A percentile compares a stretch with the other conserved stretches of the same genome.
phyloP scores from a whole-genome alignment of 2,113 vertebrate genomes.

The Lepisosteus oculatus region DNA sequence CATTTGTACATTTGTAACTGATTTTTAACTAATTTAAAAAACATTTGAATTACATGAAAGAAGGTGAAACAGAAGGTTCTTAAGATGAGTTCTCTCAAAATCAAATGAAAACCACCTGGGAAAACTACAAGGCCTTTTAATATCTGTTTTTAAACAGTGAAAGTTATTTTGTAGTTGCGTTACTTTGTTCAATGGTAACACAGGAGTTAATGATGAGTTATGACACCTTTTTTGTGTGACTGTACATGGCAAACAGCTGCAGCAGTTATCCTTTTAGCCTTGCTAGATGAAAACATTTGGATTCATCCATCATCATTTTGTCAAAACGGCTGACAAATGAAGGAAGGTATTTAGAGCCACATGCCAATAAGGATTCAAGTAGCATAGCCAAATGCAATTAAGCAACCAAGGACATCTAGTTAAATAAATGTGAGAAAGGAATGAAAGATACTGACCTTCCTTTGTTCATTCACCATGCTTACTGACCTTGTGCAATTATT shows the following conservation, averaged over 20 bases:
- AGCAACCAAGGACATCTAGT: background rate
- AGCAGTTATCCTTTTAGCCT: background rate
- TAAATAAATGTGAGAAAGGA: constrained; percentile 14
- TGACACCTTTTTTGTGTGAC: too few species aligned
- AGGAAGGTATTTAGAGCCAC: background rate
- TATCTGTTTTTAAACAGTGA: background rate
- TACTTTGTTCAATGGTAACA: background rate
- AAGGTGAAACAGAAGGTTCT: too few species aligned
- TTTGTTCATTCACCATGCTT: background rate
- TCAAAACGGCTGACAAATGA: constrained; percentile 5
- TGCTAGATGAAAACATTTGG: background rate
- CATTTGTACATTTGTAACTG: too few species aligned
- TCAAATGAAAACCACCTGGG: background rate
- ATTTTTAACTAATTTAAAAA: too few species aligned
- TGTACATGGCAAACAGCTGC: background rate
- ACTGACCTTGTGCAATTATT: background rate
- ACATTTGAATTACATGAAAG: too few species aligned
- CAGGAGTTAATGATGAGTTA: background rate
- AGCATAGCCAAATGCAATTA: background rate
- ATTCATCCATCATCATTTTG: constrained; percentile 12
- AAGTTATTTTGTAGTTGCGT: background rate
- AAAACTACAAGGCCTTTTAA: background rate
- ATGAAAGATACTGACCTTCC: background rate
- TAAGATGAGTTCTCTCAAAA: too few species aligned
- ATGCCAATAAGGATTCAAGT: background rate